Base-by-base conservation (phyloP, 2,888 invertebrate species). In the Melanostoma mellinum region DNA sequence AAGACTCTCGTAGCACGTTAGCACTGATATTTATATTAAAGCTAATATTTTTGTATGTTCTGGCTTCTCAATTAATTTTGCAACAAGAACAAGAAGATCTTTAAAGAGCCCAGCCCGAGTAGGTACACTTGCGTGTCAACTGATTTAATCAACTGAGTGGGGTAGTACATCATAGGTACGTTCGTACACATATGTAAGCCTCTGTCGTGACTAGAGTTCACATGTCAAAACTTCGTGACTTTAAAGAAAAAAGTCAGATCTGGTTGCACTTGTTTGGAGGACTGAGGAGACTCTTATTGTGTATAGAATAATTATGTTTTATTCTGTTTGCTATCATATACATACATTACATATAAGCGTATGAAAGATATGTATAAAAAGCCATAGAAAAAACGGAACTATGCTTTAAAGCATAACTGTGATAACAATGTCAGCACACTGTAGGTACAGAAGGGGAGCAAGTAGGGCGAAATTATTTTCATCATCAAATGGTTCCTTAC, bases 401-500 rank as follows among this genome's bases (percentile, higher is more conserved):
- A 82, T 73, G 32, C 40, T 78, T 63, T 53, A 30, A 30, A 60
- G 78, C 82, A 40, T 69, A 63, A 60, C 81, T 73, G 58, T 60
- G 78, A 69, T 78, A 78, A 82, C 82, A 82, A 73, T 78, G 69
- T 78, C 73, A 65, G 67, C 46, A 40, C 56, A 48, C 38, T 68
- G 33, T 68, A 61, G 10, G 30, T 32, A 52, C 55, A 58, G 35
- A 42, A 30, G 38, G 8, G 67, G 67, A 63, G 38, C 72, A 60
- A 76, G 65, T 53, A 36, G 65, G 72, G 71, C 65, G 75, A 71
- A 75, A 75, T 75, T 69, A 71, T 65, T 63, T 80, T 65, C 40
- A 55, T 76, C 60, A 36, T 42, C 58, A 36, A 44, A 79, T 75
- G 71, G 38, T 58, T 30, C 3, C 20, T 4, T 44, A 33, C 33